These are phyloP conservation scores for Atta colombica DNA, from an alignment of 1,140 invertebrate genomes.

Conservation along the genomic window DNA sequence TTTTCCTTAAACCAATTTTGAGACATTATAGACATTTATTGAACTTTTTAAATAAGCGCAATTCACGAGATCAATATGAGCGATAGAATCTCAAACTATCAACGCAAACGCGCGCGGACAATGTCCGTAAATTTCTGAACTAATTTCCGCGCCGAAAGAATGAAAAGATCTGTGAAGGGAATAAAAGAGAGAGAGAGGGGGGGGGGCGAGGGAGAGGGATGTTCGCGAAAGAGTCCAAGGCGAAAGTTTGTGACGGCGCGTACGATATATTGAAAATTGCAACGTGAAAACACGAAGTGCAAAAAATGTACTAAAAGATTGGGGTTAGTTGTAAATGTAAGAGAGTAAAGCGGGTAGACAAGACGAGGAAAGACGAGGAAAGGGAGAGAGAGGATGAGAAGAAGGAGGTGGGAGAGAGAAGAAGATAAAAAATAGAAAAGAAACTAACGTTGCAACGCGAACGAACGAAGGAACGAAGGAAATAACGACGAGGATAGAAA, in stretches of 20 bases:
- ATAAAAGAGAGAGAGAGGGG: neutral
- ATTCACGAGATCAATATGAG: constrained; percentile 24
- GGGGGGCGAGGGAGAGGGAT: neutral
- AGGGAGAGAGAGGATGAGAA: neutral
- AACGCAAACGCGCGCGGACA: neutral
- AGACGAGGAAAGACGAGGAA: constrained; percentile 6
- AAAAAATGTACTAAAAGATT: neutral
- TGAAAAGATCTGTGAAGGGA: constrained; percentile 9
- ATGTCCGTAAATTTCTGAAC: constrained; percentile 48
- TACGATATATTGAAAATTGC: constrained; percentile 15
- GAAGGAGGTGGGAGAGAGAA: neutral
- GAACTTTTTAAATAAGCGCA: neutral
- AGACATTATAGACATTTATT: neutral
- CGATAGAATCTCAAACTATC: constrained; percentile 35
- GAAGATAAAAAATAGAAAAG: neutral
- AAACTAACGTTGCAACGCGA: neutral
- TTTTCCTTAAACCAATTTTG: neutral
- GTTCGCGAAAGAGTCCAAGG: neutral
- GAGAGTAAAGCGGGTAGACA: constrained; percentile 1
- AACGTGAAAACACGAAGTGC: neutral
- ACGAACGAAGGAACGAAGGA: neutral
- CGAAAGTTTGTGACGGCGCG: neutral
- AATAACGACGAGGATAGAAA: constrained; percentile 33
- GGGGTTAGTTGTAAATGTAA: constrained; percentile 9
- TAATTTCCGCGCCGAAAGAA: constrained; percentile 41